phyloP scores from a whole-genome alignment of 2,113 vertebrate genomes.

The Gallinago paraguaiae region DNA sequence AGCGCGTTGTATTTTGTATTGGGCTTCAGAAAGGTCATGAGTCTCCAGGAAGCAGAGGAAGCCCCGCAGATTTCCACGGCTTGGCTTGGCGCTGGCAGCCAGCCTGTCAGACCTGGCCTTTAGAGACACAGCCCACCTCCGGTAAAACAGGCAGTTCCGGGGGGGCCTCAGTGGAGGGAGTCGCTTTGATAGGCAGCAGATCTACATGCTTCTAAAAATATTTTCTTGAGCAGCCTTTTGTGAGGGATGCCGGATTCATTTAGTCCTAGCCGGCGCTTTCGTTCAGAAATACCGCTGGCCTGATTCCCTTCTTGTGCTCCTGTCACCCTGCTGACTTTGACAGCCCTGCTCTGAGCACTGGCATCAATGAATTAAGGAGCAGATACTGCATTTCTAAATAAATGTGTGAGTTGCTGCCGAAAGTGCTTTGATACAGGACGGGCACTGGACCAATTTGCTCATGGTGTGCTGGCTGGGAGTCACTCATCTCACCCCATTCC shows the following conservation, averaged over 20 bases:
- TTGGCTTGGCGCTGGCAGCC: constrained; percentile 26
- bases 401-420: accelerated
- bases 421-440: neutral
- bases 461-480: neutral
- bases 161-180: neutral
- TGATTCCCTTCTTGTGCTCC: neutral
- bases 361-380: neutral
- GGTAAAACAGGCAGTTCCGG: neutral
- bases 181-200: neutral
- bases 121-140: constrained; percentile 64
- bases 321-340: neutral
- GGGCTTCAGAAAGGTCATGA: constrained; percentile 71
- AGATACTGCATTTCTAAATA: neutral
- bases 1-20: neutral
- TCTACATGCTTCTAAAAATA: constrained; percentile 9
- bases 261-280: neutral
- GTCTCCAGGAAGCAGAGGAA: constrained; percentile 14
- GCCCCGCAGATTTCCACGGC: constrained; percentile 2
- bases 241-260: neutral
- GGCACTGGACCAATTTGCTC: neutral
- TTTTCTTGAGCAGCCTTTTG: neutral
- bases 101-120: constrained; percentile 70
- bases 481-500: neutral
- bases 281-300: neutral
- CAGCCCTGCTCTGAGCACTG: neutral